These are phyloP conservation scores for Venusia cambrica DNA, from an alignment of 2,888 invertebrate species.

Conservation along the genomic window DNA sequence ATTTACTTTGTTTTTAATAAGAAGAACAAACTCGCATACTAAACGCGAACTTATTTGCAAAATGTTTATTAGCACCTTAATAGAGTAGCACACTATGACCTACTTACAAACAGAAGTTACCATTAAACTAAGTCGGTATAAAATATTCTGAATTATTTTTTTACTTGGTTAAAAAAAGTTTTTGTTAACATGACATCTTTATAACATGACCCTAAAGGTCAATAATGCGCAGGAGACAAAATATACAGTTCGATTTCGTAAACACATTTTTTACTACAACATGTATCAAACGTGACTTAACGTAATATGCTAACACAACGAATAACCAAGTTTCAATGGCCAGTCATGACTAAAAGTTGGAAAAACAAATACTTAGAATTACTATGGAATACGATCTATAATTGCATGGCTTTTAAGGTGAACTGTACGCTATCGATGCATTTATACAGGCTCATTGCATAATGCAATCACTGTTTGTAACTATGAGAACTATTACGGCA, in stretches of 20 bases:
- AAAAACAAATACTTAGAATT: constrained; percentile 3
- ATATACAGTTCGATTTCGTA: constrained; percentile 1
- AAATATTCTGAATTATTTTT: too few relatives aligned
- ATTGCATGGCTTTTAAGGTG: constrained; percentile 2
- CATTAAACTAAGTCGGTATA: too few relatives aligned
- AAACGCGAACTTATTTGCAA: too few relatives aligned
- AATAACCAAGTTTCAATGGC: constrained; percentile 14
- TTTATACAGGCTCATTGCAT: constrained; percentile 29
- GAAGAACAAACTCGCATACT: too few relatives aligned
- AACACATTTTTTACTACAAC: constrained; percentile 8
- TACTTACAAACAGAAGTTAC: too few relatives aligned
- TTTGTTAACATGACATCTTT: too few relatives aligned
- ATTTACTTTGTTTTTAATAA: too few relatives aligned
- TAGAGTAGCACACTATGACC: too few relatives aligned
- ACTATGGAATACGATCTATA: not conserved
- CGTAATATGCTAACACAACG: constrained; percentile 29
- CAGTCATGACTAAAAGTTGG: constrained; percentile 11
- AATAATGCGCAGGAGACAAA: too few relatives aligned
- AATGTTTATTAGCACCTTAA: too few relatives aligned
- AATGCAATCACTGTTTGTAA: constrained; percentile 28
- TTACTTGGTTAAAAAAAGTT: too few relatives aligned
- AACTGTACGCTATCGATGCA: constrained; percentile 25
- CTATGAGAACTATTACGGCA: constrained; percentile 23
- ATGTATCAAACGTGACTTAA: constrained; percentile 35
- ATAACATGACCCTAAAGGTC: too few relatives aligned